A percentile compares a stretch with the other conserved stretches of the same genome.
Conservation (phyloP, 1,140 invertebrate genomes). For the Calosoma granatense region DNA sequence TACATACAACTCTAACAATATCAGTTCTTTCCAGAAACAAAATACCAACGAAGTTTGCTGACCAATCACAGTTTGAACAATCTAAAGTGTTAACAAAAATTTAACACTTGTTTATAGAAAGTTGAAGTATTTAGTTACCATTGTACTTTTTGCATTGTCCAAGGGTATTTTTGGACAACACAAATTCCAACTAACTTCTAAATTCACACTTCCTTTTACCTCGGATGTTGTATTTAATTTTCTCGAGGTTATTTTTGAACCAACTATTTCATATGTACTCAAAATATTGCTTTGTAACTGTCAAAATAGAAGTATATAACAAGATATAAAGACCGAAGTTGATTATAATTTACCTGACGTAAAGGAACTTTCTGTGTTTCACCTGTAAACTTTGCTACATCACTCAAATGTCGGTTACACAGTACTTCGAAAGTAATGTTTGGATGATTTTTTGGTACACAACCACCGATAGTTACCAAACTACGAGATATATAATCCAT, state of each 20-base stretch:
- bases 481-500: neutral
- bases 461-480: neutral
- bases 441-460: neutral
- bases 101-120: neutral
- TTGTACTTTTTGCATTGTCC: neutral
- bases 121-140: constrained; percentile 4
- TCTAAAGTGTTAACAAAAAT: neutral
- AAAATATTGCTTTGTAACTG: neutral
- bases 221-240: neutral
- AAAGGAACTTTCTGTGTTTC: neutral
- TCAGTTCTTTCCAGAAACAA: neutral
- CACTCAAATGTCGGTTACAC: neutral
- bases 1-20: neutral
- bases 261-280: neutral
- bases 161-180: neutral
- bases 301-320: too few relatives aligned
- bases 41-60: neutral
- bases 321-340: neutral
- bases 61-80: neutral
- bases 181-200: constrained; percentile 1
- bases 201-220: neutral
- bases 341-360: neutral
- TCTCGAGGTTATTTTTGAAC: neutral
- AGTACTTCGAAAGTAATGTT: neutral
- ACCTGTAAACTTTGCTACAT: neutral